These are phyloP conservation scores for Anticlea derivata DNA, from an alignment of 2,888 invertebrate species.

Conservation along the genomic window DNA sequence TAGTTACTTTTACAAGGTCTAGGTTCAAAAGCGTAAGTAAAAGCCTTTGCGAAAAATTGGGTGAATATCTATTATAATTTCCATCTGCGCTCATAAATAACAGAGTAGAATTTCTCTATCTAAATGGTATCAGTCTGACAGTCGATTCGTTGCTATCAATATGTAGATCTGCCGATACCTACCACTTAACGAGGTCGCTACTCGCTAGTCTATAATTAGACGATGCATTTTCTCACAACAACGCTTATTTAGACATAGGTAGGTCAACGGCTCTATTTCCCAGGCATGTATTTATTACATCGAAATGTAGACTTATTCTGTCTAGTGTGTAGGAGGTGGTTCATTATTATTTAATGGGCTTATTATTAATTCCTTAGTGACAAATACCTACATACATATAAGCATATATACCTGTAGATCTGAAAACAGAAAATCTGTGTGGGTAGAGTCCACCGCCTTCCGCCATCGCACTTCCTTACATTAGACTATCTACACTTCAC, in stretches of 20 bases:
- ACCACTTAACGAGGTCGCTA: not conserved
- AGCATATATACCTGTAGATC: too few relatives aligned
- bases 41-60: too few relatives aligned
- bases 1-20: too few relatives aligned
- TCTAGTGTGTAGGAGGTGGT: not conserved
- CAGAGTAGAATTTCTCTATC: too few relatives aligned
- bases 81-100: too few relatives aligned
- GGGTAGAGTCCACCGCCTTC: not conserved
- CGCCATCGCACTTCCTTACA: too few relatives aligned
- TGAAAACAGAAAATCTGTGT: constrained; percentile 13
- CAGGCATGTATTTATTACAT: not conserved
- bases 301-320: not conserved
- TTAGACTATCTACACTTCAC: too few relatives aligned
- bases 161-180: not conserved
- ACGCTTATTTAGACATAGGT: too few relatives aligned
- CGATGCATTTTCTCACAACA: not conserved
- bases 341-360: constrained; percentile 9
- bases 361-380: not conserved
- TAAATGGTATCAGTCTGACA: not conserved
- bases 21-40: too few relatives aligned
- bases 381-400: too few relatives aligned
- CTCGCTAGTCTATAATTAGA: constrained; percentile 1
- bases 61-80: not conserved
- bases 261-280: too few relatives aligned
- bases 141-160: not conserved